A percentile compares a stretch with the other conserved stretches of the same genome.
These are phyloP conservation scores for Lichenostomus cassidix DNA, from an alignment of 2,113 vertebrate genomes.

Conservation along the genomic window DNA sequence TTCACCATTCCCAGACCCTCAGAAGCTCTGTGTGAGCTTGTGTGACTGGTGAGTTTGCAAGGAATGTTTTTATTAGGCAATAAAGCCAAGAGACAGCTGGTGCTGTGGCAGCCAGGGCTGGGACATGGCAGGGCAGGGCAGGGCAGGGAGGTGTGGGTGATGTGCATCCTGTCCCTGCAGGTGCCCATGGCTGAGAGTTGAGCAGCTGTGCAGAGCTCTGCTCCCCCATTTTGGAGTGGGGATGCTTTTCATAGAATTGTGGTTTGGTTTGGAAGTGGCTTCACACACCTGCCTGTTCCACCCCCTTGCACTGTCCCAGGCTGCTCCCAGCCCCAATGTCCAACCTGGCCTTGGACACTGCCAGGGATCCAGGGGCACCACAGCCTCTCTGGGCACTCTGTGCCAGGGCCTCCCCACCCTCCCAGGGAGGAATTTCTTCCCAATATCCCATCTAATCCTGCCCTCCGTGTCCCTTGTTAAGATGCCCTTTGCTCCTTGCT, in stretches of 20 bases:
- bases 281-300: neutral
- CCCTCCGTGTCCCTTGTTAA: neutral
- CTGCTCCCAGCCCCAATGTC: neutral
- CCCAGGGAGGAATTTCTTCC: accelerated
- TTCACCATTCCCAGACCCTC: neutral
- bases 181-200: accelerated
- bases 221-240: accelerated
- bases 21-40: neutral
- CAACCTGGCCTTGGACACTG: neutral
- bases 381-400: neutral
- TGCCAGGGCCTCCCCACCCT: neutral
- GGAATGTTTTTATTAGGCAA: neutral
- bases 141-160: accelerated
- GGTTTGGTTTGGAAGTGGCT: neutral
- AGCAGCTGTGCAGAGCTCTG: neutral
- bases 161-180: neutral
- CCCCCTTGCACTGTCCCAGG: neutral
- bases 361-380: neutral
- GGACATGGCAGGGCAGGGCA: neutral
- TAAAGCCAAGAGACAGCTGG: neutral
- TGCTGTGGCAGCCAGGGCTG: neutral
- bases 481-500: neutral
- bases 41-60: no score
- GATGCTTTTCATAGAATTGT: accelerated
- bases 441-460: accelerated